Conservation (phyloP, 1,140 invertebrate species). For the Gerris buenoi region DNA sequence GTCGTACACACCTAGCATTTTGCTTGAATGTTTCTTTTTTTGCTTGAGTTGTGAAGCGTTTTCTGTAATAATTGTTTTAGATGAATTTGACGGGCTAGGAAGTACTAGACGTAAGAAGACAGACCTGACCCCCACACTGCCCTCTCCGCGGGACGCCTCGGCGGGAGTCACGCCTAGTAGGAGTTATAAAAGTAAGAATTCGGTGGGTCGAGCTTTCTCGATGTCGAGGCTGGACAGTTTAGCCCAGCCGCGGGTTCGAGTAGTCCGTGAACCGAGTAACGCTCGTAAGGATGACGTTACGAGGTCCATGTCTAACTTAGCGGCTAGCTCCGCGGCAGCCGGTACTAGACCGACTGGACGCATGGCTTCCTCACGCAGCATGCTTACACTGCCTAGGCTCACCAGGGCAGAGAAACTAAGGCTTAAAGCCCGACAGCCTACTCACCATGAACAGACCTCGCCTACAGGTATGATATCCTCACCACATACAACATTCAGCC, state of each 20-base stretch:
- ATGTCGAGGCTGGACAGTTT: slow-evolving; percentile 79
- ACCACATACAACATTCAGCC: slow-evolving; percentile 31
- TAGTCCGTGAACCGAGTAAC: slow-evolving; percentile 29
- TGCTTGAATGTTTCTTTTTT: too few species aligned
- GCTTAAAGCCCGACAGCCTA: slow-evolving; percentile 34
- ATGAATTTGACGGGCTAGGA: slow-evolving; percentile 1
- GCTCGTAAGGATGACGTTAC: slow-evolving; percentile 18
- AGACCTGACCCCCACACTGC: slow-evolving; percentile 76
- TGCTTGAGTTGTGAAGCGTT: too few species aligned
- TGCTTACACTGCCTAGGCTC: slow-evolving; percentile 34
- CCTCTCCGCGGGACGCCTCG: slow-evolving; percentile 44
- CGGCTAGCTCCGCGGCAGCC: slow-evolving; percentile 9
- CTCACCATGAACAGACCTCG: slow-evolving; percentile 16
- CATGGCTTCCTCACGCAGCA: slow-evolving; percentile 36
- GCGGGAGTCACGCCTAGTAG: neutral
- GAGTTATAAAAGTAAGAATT: slow-evolving; percentile 13
- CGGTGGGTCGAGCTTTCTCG: slow-evolving; percentile 61
- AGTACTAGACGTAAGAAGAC: slow-evolving; percentile 47
- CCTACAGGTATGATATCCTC: slow-evolving; percentile 33
- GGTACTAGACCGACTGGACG: slow-evolving; percentile 18
- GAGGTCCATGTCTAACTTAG: slow-evolving; percentile 27
- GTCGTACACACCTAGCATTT: too few species aligned
- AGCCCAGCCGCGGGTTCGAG: slow-evolving; percentile 49
- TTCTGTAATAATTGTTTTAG: neutral
- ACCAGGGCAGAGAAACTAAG: slow-evolving; percentile 39